Percentiles rank a stretch among this genome's conserved stretches.
These are phyloP conservation scores for Porites rus DNA, from an alignment of 92 coral and sea anemone genomes.

Conservation along the genomic window DNA sequence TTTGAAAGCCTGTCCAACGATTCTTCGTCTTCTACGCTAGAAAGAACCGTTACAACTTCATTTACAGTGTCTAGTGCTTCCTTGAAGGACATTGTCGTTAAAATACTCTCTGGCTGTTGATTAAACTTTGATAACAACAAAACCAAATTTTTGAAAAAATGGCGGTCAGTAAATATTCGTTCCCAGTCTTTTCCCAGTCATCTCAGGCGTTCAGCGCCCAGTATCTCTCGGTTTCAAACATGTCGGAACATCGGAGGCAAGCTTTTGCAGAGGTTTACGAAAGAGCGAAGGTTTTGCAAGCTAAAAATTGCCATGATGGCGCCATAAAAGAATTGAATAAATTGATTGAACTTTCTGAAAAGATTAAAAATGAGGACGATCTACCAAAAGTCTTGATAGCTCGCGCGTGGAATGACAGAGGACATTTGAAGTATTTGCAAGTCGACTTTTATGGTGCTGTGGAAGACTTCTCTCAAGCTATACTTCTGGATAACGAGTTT, in stretches of 20 bases:
- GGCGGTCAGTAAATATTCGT: conserved; percentile 16
- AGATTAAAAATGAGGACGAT: background rate
- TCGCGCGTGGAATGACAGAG: conserved; percentile 63
- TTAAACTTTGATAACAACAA: background rate
- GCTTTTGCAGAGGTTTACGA: background rate
- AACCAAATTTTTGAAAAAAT: conserved; percentile 19
- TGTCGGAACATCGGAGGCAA: conserved; percentile 11
- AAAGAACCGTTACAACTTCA: conserved; percentile 82
- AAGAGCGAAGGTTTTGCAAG: conserved; percentile 44
- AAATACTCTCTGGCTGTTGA: background rate
- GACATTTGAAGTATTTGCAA: conserved; percentile 63
- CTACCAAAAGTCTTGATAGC: conserved; percentile 26
- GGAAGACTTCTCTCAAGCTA: conserved; percentile 57
- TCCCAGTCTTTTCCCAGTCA: conserved; percentile 2
- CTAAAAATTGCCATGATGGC: conserved; percentile 25
- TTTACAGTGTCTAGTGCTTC: conserved; percentile 55
- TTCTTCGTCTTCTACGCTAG: conserved; percentile 87
- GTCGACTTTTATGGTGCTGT: conserved; percentile 69
- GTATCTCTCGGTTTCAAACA: conserved; percentile 11
- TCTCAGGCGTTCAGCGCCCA: background rate
- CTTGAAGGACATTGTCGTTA: conserved; percentile 38
- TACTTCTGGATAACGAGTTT: conserved; percentile 51
- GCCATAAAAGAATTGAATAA: conserved; percentile 43
- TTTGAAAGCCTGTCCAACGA: conserved; percentile 57
- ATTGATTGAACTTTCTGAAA: conserved; percentile 20